Evolutionary conservation across 1,140 invertebrate species (phyloP), one percentile per base, ranked within the genome.

Genomic region (Magallana angulata): DNA sequence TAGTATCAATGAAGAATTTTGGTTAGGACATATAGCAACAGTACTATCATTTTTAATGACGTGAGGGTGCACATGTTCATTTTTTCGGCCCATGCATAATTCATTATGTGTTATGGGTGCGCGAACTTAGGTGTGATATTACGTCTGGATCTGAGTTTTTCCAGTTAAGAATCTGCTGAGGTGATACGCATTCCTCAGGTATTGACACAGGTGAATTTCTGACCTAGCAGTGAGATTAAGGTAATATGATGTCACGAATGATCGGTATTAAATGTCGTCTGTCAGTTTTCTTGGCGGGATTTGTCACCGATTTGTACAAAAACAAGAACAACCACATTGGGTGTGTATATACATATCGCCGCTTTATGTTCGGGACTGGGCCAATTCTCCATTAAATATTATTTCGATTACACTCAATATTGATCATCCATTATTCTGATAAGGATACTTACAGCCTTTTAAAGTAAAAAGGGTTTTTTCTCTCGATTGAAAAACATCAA

Each of bases 161-260:
- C 36, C 36, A 2, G 36, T 48, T 48, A 48, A 48, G 36, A 48
- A 48, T 48, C 36, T 48, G 36, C 36, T 48, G 36, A 48, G 5
- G 36, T 48, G 36, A 48, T 48, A 48, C 36, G 36, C 36, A 48
- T 48, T 48, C 36, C 36, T 48, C 36, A 4, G 36, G 8, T 76
- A 24, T 76, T 76, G 11, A 76, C 24, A 76, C 24, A 76, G 68
- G 68, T 76, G 24, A 76, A 76, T 76, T 76, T 30, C 36, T 36
- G 18, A 30, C 68, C 68, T 76, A 76, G 18, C 68, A 30, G 68
- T 30, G 24, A 24, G 68, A 30, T 76, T 30, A 30, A 30, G 9
- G 24, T 76, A 24, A 76, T 76, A 76, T 76, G 68, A 30, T 76
- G 68, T 76, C 68, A 76, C 36, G 68, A 76, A 76, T 76, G 68